A percentile compares a stretch with the other conserved stretches of the same genome.
These are phyloP conservation scores for Eutolmus rufibarbis DNA, from an alignment of 2,888 invertebrate species.

Conservation along the genomic window DNA sequence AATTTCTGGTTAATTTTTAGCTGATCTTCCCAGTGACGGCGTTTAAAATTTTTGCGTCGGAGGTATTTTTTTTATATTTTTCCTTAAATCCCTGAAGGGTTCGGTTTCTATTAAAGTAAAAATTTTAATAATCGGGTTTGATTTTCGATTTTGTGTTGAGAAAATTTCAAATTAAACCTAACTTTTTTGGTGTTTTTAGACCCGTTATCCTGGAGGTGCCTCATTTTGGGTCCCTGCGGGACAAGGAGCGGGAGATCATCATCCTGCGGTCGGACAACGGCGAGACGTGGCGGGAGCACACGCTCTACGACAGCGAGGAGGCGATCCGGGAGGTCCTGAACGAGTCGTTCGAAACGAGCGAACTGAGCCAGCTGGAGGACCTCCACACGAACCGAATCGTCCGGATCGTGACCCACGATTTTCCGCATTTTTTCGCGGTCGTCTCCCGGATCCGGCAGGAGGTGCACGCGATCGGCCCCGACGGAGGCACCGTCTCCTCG, in stretches of 20 bases:
- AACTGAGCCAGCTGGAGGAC: slow-evolving; percentile 79
- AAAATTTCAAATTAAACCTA: background rate
- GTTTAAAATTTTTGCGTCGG: too few relatives aligned
- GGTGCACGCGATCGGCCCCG: slow-evolving; percentile 95
- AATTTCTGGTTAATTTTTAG: too few relatives aligned
- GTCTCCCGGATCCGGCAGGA: slow-evolving; percentile 95
- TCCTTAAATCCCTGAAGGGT: too few relatives aligned
- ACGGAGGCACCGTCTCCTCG: slow-evolving; percentile 96
- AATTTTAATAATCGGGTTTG: too few relatives aligned
- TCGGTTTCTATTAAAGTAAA: too few relatives aligned
- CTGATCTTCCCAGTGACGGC: too few relatives aligned
- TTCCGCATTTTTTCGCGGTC: slow-evolving; percentile 98
- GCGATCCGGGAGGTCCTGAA: slow-evolving; percentile 91
- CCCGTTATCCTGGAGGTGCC: slow-evolving; percentile 96
- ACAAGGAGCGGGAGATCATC: slow-evolving; percentile 94
- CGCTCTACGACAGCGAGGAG: slow-evolving; percentile 83
- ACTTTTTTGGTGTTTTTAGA: slow-evolving; percentile 61
- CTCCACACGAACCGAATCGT: slow-evolving; percentile 89
- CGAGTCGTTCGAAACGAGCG: slow-evolving; percentile 84
- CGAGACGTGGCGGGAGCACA: slow-evolving; percentile 98
- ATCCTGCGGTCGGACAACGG: slow-evolving; percentile 97
- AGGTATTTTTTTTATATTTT: too few relatives aligned
- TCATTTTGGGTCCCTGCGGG: slow-evolving; percentile 93
- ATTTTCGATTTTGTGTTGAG: too few relatives aligned
- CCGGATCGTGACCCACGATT: slow-evolving; percentile 93